Base-by-base conservation (phyloP, 1,140 invertebrate genomes). In the Drosophila teissieri region DNA sequence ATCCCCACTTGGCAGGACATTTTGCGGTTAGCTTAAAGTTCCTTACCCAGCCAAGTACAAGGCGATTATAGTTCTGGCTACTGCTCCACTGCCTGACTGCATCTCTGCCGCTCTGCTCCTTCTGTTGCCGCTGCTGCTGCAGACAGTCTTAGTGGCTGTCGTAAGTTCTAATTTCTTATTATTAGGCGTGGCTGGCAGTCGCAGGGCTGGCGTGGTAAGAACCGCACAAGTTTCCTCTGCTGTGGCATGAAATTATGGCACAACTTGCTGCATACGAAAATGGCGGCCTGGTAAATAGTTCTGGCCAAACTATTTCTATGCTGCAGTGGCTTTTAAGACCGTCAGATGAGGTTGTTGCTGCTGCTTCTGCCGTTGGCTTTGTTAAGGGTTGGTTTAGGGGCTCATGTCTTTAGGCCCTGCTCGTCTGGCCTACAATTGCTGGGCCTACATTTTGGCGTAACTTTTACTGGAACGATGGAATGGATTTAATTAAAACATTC, bases 131-230 rank as follows among this genome's bases (percentile, higher is more conserved):
- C 48, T 75, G 68, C 82, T 85, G 82, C 67, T 76, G 75, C 46
- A 75, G 82, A 86, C 82, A 85, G 84, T 89, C 83, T 86, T 89
- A 86, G 84, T 88, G 84, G 84, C 84, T 89, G 84, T 78, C 84
- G 84, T 88, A 88, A 88, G 84, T 88, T 88, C 84, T 88, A 88
- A 88, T 88, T 88, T 88, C 84, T 88, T 88, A 88, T 89, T 88
- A 88, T 89, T 80, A 89, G 83, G 83, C 84, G 84, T 83, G 83
- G 83, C 83, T 45, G 52, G 49, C 17, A 52, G 53, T 53, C 24
- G 7, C 27, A 8, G 27, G 27, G 27, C 27, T 31, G 44, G 36
- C 55, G 19, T 49, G 56, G 45, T 11, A 40, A 40, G 62, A 67
- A 76, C 79, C 83, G 83, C 84, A 88, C 62, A 88, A 88, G 79